phyloP scores from a whole-genome alignment of 92 coral and sea anemone species.

The Epizoanthus scotinus region DNA sequence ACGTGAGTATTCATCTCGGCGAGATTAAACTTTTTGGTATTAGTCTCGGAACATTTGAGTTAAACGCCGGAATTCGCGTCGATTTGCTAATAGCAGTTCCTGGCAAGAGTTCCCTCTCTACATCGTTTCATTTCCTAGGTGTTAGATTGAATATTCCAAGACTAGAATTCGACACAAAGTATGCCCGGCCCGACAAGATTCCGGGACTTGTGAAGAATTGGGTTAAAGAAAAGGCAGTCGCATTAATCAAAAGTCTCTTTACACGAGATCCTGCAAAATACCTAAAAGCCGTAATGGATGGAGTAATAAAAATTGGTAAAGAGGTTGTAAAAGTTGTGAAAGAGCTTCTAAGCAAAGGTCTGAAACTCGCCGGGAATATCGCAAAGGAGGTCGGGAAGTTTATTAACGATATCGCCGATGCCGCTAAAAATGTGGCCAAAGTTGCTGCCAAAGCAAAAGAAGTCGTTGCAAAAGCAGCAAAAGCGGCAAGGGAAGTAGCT shows the following conservation, averaged over 20 bases:
- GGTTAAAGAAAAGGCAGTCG: slow-evolving; percentile 49
- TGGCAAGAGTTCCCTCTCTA: slow-evolving; percentile 49
- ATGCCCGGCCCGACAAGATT: slow-evolving; percentile 60
- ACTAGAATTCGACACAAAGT: slow-evolving; percentile 41
- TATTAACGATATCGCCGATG: slow-evolving; percentile 41
- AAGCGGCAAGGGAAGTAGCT: slow-evolving; percentile 36
- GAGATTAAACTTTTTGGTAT: slow-evolving; percentile 44
- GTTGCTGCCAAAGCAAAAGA: slow-evolving; percentile 34
- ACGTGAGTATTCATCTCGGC: slow-evolving; percentile 48
- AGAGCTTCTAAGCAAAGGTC: slow-evolving; percentile 51
- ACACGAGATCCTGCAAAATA: slow-evolving; percentile 31
- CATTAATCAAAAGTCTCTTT: slow-evolving; percentile 40
- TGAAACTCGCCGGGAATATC: slow-evolving; percentile 37
- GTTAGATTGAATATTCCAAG: slow-evolving; percentile 31
- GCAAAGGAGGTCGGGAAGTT: slow-evolving; percentile 52
- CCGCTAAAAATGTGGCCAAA: slow-evolving; percentile 42
- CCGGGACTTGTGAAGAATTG: slow-evolving; percentile 30
- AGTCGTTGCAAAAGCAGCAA: slow-evolving; percentile 40
- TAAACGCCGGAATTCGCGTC: slow-evolving; percentile 50
- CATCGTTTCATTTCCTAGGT: slow-evolving; percentile 54
- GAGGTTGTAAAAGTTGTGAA: slow-evolving; percentile 42
- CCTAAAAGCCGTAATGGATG: slow-evolving; percentile 55
- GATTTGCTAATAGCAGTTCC: slow-evolving; percentile 52
- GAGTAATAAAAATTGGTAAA: slow-evolving; percentile 44
- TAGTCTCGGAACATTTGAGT: slow-evolving; percentile 51